Evolutionary conservation across 2,113 vertebrate species (phyloP).

Genomic region (Leptocoma aspasia): DNA sequence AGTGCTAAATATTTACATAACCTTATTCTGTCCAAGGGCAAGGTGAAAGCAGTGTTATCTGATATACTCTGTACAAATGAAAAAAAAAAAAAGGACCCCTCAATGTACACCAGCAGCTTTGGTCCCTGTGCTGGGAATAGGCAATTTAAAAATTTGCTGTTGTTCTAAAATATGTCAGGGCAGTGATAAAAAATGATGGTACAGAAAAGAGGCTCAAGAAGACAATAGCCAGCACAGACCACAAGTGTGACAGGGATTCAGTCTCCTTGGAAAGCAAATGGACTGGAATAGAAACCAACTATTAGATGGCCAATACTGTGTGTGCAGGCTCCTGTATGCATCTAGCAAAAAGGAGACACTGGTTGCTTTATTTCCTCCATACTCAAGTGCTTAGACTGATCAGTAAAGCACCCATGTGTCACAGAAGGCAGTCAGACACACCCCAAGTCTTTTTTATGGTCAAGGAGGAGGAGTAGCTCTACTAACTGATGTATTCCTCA

Average conservation of each 20-base stretch:
- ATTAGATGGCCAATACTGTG: neutral
- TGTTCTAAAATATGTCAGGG: neutral
- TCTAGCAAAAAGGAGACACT: neutral
- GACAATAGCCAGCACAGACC: neutral
- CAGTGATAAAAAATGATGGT: neutral
- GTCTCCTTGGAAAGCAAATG: neutral
- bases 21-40: constrained; percentile 45
- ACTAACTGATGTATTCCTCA: neutral
- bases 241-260: neutral
- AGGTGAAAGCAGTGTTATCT: constrained; percentile 62
- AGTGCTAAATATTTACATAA: constrained; percentile 60
- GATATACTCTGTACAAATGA: neutral
- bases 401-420: neutral
- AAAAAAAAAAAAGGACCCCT: neutral
- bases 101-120: neutral
- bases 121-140: neutral
- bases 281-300: neutral
- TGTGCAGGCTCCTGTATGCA: neutral
- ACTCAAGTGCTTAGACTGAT: neutral
- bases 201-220: neutral
- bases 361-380: neutral
- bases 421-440: neutral
- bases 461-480: neutral
- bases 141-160: neutral
- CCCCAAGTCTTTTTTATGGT: neutral